Evolutionary conservation across 2,797 vertebrate species (phyloP).

Genomic region (Manis pentadactyla): DNA sequence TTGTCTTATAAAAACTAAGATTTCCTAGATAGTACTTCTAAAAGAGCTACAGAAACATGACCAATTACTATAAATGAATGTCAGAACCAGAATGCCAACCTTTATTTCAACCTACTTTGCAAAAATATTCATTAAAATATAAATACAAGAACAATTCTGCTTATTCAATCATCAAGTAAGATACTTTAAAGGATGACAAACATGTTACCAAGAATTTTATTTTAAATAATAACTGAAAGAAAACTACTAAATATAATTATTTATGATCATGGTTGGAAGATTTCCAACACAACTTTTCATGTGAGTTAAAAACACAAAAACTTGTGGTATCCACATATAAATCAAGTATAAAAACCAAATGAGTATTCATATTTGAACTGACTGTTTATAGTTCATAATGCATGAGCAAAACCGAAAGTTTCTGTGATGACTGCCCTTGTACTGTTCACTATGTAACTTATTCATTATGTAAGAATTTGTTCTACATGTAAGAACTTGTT

Average conservation of each 20-base stretch:
- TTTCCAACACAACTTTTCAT: constrained; percentile 46
- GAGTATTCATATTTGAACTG: too few species aligned
- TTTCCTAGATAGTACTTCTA: constrained; percentile 77
- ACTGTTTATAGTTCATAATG: too few species aligned
- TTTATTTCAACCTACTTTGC: constrained; percentile 41
- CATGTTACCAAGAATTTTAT: constrained; percentile 59
- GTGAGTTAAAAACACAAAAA: not conserved
- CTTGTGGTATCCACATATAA: too few species aligned
- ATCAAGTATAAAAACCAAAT: too few species aligned
- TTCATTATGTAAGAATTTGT: too few species aligned
- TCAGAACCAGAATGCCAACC: constrained; percentile 72
- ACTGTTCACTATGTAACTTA: too few species aligned
- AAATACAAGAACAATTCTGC: constrained; percentile 52
- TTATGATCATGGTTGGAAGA: constrained; percentile 34
- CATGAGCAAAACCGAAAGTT: too few species aligned
- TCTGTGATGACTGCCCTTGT: too few species aligned
- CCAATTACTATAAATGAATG: constrained; percentile 73
- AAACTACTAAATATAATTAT: constrained; percentile 51
- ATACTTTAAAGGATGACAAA: constrained; percentile 56
- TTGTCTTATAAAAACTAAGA: constrained; percentile 80
- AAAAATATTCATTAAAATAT: constrained; percentile 69
- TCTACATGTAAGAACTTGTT: too few species aligned
- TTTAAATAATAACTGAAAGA: constrained; percentile 58
- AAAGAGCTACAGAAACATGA: constrained; percentile 73
- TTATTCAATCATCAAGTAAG: constrained; percentile 66